Base-by-base conservation (phyloP, 2,888 invertebrate species). In the Megaustenia siamemsis region DNA sequence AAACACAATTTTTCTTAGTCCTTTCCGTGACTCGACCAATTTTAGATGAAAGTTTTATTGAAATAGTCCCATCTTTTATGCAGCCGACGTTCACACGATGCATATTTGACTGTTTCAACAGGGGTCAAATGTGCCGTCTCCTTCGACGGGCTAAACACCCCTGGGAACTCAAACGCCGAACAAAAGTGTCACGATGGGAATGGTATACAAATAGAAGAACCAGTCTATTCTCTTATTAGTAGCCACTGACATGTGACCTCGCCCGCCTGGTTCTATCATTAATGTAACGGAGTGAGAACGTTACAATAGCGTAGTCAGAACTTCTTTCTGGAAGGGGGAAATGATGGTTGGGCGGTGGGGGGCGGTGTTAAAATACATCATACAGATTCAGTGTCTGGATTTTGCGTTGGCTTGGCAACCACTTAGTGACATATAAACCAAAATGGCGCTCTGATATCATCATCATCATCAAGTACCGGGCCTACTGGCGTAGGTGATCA, bases 31-130 rank as follows among this genome's bases (percentile, higher is more conserved):
- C 56, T 10, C 45, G 6, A 12, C 6, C 45, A 12, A 45, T 12
- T 45, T 12, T 12, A 45, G 12, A 8, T 28, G n/a, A 28, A n/a
- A 32, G 28, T 32, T 5, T 32, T 63, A 32, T 40, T 69, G 69
- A 40, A n/a, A 69, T 69, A 69, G 21, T 38, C 24, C n/a, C 24
- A 38, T 15, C 40, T 1, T 40, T 69, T n/a, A 40, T 5, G 24
- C 21, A 24, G 69, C 24, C 69, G 40, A 69, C 8, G 24, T 69
- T 69, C 40, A 24, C 24, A 40, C 69, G 40, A 69, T 40, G 38
- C 69, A 69, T 40, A 69, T 69, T 69, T 38, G 69, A 40, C 6
- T 69, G 40, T 69, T 56, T 66, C 40, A 40, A 40, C 40, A 69
- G 15, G 0, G 2, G 32, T 5, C 8, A 32, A 1, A 63, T 28